Conservation (phyloP, 1,140 invertebrate species). For the Habropoda laboriosa region DNA sequence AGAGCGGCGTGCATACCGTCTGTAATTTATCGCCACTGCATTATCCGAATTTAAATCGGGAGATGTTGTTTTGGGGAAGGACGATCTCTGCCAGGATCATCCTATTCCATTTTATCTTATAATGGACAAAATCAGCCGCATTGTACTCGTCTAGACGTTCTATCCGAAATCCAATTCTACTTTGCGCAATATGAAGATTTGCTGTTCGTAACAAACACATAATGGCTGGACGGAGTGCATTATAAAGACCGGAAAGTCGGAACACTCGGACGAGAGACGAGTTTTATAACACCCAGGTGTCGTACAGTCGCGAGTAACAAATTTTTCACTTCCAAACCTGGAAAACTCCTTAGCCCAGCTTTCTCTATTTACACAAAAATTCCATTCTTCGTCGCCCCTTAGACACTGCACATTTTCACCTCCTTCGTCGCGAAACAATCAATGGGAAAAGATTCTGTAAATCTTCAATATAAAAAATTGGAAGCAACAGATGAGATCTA, state of each 20-base stretch:
- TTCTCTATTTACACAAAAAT: too few relatives aligned
- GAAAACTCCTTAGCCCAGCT: background rate
- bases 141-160: background rate
- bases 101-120: background rate
- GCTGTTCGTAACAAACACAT: too few relatives aligned
- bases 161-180: too few relatives aligned
- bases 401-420: too few relatives aligned
- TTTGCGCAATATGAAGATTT: too few relatives aligned
- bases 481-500: too few relatives aligned
- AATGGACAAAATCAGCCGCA: background rate
- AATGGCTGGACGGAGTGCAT: background rate
- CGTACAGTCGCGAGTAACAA: background rate
- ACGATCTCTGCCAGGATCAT: constrained; percentile 1
- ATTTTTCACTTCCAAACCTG: background rate
- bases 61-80: background rate
- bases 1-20: too few relatives aligned
- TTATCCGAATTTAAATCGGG: background rate
- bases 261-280: background rate
- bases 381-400: too few relatives aligned
- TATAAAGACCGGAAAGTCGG: background rate
- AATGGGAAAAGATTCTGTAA: too few relatives aligned
- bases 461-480: too few relatives aligned
- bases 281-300: background rate
- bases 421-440: too few relatives aligned
- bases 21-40: constrained; percentile 3